phyloP scores from a whole-genome alignment of 1,140 invertebrate species.

The Harlomillsia oculata region DNA sequence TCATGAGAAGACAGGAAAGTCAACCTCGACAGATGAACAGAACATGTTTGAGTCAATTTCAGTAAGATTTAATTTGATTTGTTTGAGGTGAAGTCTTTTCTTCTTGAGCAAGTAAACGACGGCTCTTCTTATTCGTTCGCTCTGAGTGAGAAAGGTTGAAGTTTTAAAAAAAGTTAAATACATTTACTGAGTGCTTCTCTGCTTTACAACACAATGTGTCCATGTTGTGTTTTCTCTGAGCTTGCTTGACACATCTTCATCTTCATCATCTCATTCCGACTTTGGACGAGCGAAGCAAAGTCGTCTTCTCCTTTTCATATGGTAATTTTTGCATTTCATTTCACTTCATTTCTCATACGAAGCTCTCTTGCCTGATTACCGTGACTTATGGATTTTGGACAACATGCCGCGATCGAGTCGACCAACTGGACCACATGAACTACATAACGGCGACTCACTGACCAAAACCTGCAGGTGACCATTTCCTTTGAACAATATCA shows the following conservation, averaged over 20 bases:
- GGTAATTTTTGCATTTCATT: background rate
- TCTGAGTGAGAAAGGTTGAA: background rate
- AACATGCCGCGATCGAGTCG: slow-evolving; percentile 9
- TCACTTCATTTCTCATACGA: background rate
- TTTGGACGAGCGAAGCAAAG: background rate
- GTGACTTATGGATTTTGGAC: slow-evolving; percentile 26
- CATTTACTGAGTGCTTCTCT: background rate
- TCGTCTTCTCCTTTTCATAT: background rate
- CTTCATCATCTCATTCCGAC: background rate
- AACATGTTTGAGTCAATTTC: slow-evolving; percentile 3
- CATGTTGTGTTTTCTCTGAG: slow-evolving; percentile 1
- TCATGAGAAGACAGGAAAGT: background rate
- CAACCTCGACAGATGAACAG: background rate
- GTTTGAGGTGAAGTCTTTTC: slow-evolving; percentile 1
- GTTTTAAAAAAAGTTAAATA: background rate
- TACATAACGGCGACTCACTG: background rate
- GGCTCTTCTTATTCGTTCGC: too few species aligned
- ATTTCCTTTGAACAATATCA: background rate
- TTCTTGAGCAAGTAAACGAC: too few species aligned
- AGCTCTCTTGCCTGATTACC: slow-evolving; percentile 9
- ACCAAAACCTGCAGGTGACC: background rate
- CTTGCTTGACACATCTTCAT: slow-evolving; percentile 24
- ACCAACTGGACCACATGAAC: background rate
- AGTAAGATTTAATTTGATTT: slow-evolving; percentile 9
- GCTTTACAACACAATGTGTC: too few species aligned